Percentiles rank a stretch among this genome's conserved stretches.
Conservation (phyloP, 2,888 invertebrate species). For the Mechanitis mazaeus region DNA sequence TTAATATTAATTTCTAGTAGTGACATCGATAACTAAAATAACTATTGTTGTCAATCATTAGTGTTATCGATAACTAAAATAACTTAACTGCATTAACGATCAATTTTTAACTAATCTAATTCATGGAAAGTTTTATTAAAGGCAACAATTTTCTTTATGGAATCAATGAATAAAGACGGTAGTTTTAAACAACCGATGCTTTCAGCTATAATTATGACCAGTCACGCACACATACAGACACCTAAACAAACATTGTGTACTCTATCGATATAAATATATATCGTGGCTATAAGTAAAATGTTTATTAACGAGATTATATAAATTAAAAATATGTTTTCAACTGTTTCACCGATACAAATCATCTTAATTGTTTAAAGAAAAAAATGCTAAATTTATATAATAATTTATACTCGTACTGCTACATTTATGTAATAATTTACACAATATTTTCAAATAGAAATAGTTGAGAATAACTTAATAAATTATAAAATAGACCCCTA, state of each 20-base stretch:
- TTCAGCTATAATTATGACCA: conserved; percentile 63
- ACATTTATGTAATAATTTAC: too few relatives aligned
- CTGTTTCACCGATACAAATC: not conserved
- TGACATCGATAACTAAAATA: conserved; percentile 28
- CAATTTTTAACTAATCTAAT: conserved; percentile 68
- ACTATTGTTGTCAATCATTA: conserved; percentile 9
- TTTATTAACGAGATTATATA: not conserved
- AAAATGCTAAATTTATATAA: too few relatives aligned
- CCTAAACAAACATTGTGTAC: conserved; percentile 33
- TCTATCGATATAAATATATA: too few relatives aligned
- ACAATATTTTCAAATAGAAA: too few relatives aligned
- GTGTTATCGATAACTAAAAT: conserved; percentile 46
- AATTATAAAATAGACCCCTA: too few relatives aligned
- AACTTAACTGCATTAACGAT: conserved; percentile 61
- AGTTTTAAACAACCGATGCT: conserved; percentile 47
- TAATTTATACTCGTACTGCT: too few relatives aligned
- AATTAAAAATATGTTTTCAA: not conserved
- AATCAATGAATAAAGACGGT: conserved; percentile 59
- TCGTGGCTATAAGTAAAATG: too few relatives aligned
- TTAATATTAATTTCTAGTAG: too few relatives aligned
- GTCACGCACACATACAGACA: conserved; percentile 68
- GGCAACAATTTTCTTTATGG: conserved; percentile 72
- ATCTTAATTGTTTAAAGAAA: too few relatives aligned
- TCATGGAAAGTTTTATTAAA: conserved; percentile 66
- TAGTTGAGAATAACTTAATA: too few relatives aligned